Conservation (phyloP, 2,888 invertebrate species). For the Nemoura dubitans region DNA sequence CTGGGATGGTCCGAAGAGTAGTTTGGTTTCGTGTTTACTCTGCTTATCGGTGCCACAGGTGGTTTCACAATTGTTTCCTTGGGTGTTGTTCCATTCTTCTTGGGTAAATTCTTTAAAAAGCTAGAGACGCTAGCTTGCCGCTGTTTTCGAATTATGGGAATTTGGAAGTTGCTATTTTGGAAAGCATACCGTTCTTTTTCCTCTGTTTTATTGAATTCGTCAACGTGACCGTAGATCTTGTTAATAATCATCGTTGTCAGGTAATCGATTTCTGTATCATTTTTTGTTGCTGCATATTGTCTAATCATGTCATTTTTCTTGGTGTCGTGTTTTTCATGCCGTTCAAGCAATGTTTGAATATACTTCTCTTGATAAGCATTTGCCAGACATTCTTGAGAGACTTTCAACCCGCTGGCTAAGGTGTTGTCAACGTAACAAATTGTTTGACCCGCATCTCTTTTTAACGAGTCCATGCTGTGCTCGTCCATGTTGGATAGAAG, state of each 20-base stretch:
- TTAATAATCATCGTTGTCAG: constrained; percentile 24
- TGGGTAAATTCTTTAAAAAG: constrained; percentile 23
- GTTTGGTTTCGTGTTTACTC: neutral
- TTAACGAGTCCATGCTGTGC: neutral
- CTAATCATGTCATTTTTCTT: neutral
- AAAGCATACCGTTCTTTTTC: neutral
- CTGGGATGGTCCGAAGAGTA: constrained; percentile 32
- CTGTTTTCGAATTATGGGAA: neutral
- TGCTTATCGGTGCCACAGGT: neutral
- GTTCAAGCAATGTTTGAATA: neutral
- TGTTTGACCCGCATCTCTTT: neutral
- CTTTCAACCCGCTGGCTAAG: constrained; percentile 9
- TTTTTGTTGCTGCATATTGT: neutral
- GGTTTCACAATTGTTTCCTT: neutral
- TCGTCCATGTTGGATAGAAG: constrained; percentile 52
- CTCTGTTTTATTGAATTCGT: constrained; percentile 35
- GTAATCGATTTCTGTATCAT: constrained; percentile 8
- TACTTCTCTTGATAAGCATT: constrained; percentile 22
- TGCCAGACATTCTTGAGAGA: constrained; percentile 22
- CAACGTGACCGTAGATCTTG: constrained; percentile 22
- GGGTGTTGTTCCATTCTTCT: neutral
- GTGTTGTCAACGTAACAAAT: constrained; percentile 32
- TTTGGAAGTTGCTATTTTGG: neutral
- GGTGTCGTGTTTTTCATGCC: neutral
- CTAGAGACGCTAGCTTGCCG: neutral